phyloP scores from a whole-genome alignment of 2,888 invertebrate genomes.

The Helicoverpa assulta region DNA sequence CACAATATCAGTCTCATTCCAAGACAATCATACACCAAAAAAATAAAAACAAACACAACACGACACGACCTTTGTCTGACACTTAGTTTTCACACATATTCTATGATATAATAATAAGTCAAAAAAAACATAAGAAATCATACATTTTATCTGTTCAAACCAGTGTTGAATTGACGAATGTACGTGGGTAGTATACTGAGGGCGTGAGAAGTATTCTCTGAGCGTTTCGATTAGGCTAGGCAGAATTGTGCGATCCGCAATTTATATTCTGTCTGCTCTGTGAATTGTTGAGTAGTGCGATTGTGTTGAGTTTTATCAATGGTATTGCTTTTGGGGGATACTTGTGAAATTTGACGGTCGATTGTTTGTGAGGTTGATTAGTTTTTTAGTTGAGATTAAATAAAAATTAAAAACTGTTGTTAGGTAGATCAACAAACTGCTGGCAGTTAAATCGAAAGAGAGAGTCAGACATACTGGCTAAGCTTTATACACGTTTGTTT shows the following conservation, averaged over 20 bases:
- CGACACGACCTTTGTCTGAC: not conserved
- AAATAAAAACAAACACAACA: slow-evolving; percentile 5
- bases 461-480: too few species aligned
- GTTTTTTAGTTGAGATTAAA: too few species aligned
- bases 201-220: slow-evolving; percentile 47
- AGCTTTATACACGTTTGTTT: too few species aligned
- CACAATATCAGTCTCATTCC: not conserved
- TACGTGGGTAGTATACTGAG: slow-evolving; percentile 55
- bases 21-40: not conserved
- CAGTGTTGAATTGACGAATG: slow-evolving; percentile 65
- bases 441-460: too few species aligned
- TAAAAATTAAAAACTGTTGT: too few species aligned
- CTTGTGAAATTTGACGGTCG: slow-evolving; percentile 6
- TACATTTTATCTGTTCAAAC: slow-evolving; percentile 61
- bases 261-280: slow-evolving; percentile 55
- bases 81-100: slow-evolving; percentile 26
- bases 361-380: too few species aligned
- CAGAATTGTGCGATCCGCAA: slow-evolving; percentile 44
- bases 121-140: slow-evolving; percentile 55
- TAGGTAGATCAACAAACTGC: too few species aligned
- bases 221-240: slow-evolving; percentile 59
- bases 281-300: slow-evolving; percentile 56
- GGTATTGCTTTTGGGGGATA: slow-evolving; percentile 34
- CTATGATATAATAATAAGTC: slow-evolving; percentile 41
- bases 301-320: slow-evolving; percentile 55